Evolutionary conservation across 1,140 invertebrate genomes (phyloP).

Genomic region (Akabosia matsudoensis): DNA sequence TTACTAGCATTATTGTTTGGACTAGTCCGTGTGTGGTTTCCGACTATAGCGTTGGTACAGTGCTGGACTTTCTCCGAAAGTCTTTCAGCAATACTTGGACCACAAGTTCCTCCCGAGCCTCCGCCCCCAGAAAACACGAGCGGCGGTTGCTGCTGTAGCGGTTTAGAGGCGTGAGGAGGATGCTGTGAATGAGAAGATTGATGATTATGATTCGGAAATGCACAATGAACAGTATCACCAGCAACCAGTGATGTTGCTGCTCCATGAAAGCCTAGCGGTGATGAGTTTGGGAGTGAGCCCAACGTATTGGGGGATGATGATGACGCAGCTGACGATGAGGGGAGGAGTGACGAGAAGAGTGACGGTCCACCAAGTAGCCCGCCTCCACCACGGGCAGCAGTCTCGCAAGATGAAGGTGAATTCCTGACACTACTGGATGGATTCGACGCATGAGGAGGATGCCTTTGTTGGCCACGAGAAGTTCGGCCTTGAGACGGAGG

Average conservation of each 20-base stretch:
- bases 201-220: conserved; percentile 34
- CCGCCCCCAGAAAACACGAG: background rate
- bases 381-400: background rate
- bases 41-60: conserved; percentile 28
- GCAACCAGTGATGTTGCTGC: conserved; percentile 19
- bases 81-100: conserved; percentile 36
- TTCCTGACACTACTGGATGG: conserved; percentile 12
- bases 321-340: conserved; percentile 33
- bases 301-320: conserved; percentile 28
- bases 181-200: conserved; percentile 30
- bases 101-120: conserved; percentile 3
- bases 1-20: conserved; percentile 25
- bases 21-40: conserved; percentile 8
- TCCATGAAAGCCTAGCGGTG: conserved; percentile 19
- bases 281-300: conserved; percentile 3
- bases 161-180: conserved; percentile 25
- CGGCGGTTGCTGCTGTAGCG: background rate
- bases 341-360: background rate
- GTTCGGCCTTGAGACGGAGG: conserved; percentile 32
- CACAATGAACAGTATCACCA: conserved; percentile 22
- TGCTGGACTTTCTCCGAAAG: conserved; percentile 36
- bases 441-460: conserved; percentile 15
- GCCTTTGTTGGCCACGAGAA: conserved; percentile 12
- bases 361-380: background rate
- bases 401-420: conserved; percentile 18